A percentile compares a stretch with the other conserved stretches of the same genome.
Evolutionary conservation across 2,113 vertebrate genomes (phyloP).

Genomic region (Strix uralensis): DNA sequence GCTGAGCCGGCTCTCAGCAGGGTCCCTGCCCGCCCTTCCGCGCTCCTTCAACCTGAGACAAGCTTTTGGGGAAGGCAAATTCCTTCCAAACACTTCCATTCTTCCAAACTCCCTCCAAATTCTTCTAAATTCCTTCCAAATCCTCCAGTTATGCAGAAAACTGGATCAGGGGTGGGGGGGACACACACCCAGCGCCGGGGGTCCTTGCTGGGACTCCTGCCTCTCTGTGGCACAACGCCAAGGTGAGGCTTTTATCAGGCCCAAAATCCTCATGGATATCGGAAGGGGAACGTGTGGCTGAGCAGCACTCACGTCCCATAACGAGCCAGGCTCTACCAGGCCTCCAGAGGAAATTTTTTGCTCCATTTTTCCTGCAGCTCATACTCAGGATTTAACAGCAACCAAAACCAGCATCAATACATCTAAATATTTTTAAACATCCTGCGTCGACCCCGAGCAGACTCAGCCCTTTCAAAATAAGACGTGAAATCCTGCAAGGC

Average conservation of each 20-base stretch:
- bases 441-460: not conserved
- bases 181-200: fast-evolving
- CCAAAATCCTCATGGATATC: not conserved
- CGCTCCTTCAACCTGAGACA: not conserved
- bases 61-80: not conserved
- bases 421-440: fast-evolving
- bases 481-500: fast-evolving
- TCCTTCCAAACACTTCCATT: no score
- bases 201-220: not conserved
- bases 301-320: fast-evolving
- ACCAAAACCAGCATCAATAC: not conserved
- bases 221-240: not conserved
- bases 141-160: not conserved
- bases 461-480: fast-evolving
- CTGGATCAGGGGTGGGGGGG: no score
- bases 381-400: fast-evolving
- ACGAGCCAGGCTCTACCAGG: not conserved
- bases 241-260: not conserved
- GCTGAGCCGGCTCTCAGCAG: not conserved
- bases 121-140: not conserved
- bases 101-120: not conserved
- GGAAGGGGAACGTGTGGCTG: fast-evolving
- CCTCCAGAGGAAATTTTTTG: no score
- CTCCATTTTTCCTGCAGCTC: not conserved
- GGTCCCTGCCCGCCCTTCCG: not conserved